Percentiles rank a stretch among this genome's conserved stretches.
These are phyloP conservation scores for Rhinichthys klamathensis DNA, from an alignment of 2,113 vertebrate genomes.

Conservation along the genomic window DNA sequence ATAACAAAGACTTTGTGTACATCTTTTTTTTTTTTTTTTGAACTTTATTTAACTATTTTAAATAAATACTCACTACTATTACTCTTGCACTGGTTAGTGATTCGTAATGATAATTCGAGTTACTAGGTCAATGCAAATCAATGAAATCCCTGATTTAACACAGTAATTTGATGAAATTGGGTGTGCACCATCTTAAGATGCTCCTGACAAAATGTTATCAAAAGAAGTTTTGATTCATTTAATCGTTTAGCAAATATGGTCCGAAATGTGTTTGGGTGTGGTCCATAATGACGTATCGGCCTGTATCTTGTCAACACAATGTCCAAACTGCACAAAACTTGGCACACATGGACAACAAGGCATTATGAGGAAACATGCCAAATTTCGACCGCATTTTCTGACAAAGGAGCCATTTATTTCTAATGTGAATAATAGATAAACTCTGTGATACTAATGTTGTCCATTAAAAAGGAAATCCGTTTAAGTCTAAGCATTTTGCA, in stretches of 20 bases:
- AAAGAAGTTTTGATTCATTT: neutral
- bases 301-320: neutral
- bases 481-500: neutral
- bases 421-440: neutral
- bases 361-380: neutral
- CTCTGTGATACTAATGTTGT: neutral
- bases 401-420: neutral
- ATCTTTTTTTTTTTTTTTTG: neutral
- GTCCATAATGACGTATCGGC: neutral
- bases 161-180: neutral
- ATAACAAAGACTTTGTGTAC: slow-evolving; percentile 58
- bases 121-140: neutral
- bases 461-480: neutral
- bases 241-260: neutral
- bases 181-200: neutral
- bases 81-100: too few relatives aligned
- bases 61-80: neutral
- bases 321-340: neutral
- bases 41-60: neutral
- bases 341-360: neutral
- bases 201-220: neutral
- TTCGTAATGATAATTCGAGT: too few relatives aligned
- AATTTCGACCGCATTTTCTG: neutral
- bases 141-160: neutral
- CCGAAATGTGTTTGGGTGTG: neutral